Conservation (phyloP, 2,888 invertebrate genomes). For the Troides oblongomaculatus region DNA sequence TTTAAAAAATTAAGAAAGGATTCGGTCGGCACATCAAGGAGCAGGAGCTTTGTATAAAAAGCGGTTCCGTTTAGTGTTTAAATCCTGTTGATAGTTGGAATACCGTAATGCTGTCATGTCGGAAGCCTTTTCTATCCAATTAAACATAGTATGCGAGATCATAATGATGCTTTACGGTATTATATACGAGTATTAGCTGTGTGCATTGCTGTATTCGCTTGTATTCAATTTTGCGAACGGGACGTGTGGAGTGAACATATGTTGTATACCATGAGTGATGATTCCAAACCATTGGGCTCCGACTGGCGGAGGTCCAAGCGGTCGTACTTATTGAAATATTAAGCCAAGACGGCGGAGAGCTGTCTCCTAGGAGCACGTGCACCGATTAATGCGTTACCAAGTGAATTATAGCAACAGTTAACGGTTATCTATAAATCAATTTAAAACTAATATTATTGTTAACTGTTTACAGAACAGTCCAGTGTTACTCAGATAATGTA, state of each 20-base stretch:
- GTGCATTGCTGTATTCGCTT: conserved; percentile 9
- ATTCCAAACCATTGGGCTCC: conserved; percentile 33
- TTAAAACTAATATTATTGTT: no score
- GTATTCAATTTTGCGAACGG: conserved; percentile 25
- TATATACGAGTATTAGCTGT: conserved; percentile 13
- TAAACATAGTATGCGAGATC: conserved; percentile 18
- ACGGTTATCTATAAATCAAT: background rate
- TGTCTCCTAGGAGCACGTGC: conserved; percentile 58
- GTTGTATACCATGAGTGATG: conserved; percentile 42
- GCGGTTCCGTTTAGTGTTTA: conserved; percentile 33
- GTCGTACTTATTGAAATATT: conserved; percentile 77
- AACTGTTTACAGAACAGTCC: no score
- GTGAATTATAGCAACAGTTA: conserved; percentile 12
- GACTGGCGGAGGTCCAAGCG: conserved; percentile 70
- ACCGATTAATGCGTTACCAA: conserved; percentile 8
- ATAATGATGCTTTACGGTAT: conserved; percentile 6
- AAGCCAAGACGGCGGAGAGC: conserved; percentile 74
- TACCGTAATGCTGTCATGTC: background rate
- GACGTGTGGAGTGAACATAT: conserved; percentile 34
- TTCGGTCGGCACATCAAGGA: conserved; percentile 38
- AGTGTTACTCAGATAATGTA: no score
- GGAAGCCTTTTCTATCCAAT: conserved; percentile 22
- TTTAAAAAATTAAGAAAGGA: conserved; percentile 45
- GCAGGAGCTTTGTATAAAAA: conserved; percentile 32
- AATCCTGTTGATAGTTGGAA: conserved; percentile 3